Evolutionary conservation across 2,797 vertebrate species (phyloP), one percentile per base, ranked within the genome.

Genomic region (Cuculus canorus): DNA sequence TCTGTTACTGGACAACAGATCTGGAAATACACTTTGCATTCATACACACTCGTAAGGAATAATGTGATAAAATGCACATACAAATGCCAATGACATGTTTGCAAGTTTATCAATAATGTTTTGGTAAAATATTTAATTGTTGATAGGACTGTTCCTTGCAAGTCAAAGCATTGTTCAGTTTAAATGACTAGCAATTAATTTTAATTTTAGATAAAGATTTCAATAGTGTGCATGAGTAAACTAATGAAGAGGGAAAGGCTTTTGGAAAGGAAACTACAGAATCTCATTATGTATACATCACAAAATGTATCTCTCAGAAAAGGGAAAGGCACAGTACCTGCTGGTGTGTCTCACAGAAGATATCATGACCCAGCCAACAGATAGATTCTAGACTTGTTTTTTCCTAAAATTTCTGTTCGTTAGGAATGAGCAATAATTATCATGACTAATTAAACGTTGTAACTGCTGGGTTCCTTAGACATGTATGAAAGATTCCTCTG

Each of bases 241-340:
- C 15, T 6, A 56, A 14, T 48, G 19, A 30, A 73, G 17, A 72
- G 4, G 5, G 24, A 41, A 80, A 25, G 24, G 5, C 3, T 45
- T 80, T 25, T 45, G 9, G 18, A 50, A 68, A 47, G 65, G 28
- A 79, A 73, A 39, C 13, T 35, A 22, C 16, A 35, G 32, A 50
- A 61, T 76, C 52, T 76, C 5, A 24, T 70, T 2, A n/a, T 43
- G 2, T 4, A 12, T 56, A 18, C 0, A 1, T 41, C 13, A 47
- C 12, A 53, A 93, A 73, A 72, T 47, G 1, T 22, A 15, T 43
- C 11, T 37, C 18, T 78, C 27, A 54, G 50, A 48, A 73, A 60
- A 68, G 17, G 17, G 5, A 32, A 75, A 75, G 16, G 14, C 13
- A 60, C 17, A 13, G 13, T 75, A 33, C 15, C 13, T 33, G 7